Percentiles rank a stretch among this genome's conserved stretches.
Evolutionary conservation across 2,797 vertebrate species (phyloP).

Genomic region (Enteromius argenteus): DNA sequence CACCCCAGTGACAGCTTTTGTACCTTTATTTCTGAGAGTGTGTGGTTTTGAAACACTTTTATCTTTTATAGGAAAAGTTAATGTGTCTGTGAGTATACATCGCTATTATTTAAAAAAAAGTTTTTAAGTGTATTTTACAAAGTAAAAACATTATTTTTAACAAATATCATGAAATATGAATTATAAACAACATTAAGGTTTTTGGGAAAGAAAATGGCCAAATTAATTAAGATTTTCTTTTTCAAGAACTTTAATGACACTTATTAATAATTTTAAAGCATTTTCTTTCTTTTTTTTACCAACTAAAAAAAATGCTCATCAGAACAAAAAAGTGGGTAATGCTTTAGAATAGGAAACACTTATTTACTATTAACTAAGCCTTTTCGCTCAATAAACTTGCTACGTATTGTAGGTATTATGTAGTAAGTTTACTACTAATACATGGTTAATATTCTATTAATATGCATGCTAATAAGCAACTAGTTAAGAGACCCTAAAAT

Average conservation of each 20-base stretch:
- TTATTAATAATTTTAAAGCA: background rate
- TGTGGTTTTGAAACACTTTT: background rate
- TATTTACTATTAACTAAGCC: too few relatives aligned
- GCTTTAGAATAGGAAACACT: too few relatives aligned
- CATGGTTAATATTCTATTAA: too few relatives aligned
- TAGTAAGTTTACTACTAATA: too few relatives aligned
- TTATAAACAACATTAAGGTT: background rate
- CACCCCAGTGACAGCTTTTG: too few relatives aligned
- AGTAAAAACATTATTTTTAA: background rate
- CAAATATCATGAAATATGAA: background rate
- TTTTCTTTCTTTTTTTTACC: background rate
- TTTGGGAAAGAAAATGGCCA: background rate
- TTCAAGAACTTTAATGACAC: background rate
- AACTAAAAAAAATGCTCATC: background rate
- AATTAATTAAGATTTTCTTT: background rate
- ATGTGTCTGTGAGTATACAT: background rate
- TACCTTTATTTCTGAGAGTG: too few relatives aligned
- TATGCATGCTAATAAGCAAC: too few relatives aligned
- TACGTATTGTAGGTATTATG: too few relatives aligned
- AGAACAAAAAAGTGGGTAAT: background rate
- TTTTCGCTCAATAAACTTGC: too few relatives aligned
- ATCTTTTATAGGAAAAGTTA: background rate
- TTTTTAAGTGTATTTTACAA: background rate
- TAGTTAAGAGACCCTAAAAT: too few relatives aligned
- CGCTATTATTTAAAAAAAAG: background rate